Conservation (phyloP, 2,797 vertebrate species). For the Peromyscus eremicus region DNA sequence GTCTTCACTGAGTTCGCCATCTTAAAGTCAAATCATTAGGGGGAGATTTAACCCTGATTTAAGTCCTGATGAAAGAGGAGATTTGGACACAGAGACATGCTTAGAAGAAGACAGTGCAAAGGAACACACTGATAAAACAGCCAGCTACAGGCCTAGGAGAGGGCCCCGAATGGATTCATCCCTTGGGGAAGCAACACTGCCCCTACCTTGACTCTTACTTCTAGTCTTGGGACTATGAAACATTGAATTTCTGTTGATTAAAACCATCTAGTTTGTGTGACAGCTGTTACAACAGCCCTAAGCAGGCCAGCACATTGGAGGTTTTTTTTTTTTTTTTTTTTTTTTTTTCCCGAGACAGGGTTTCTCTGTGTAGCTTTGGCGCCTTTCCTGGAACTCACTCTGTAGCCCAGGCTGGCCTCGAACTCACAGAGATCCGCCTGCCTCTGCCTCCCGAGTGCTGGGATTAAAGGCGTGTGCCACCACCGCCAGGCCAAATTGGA, state of each 20-base stretch:
- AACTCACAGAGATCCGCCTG: no score
- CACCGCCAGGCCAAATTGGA: no score
- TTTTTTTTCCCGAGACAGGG: no score
- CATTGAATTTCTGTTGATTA: slow-evolving; percentile 24
- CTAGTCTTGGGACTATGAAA: neutral
- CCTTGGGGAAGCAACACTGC: neutral
- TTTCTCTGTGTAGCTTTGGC: no score
- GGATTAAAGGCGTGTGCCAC: no score
- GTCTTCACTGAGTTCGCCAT: neutral
- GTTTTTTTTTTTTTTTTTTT: no score
- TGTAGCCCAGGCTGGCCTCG: no score
- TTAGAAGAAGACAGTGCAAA: neutral
- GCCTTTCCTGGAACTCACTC: no score
- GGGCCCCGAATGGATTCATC: neutral
- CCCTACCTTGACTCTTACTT: neutral
- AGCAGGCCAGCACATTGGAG: neutral
- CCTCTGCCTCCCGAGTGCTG: no score
- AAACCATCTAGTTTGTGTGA: neutral
- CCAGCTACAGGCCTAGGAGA: neutral
- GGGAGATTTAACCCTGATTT: neutral
- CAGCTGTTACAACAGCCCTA: neutral
- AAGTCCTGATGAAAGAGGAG: neutral
- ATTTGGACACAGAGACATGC: neutral
- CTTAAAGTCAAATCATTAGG: neutral
- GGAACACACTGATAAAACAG: neutral